phyloP scores from a whole-genome alignment of 2,797 vertebrate species.

The Sebastes melanostomus region DNA sequence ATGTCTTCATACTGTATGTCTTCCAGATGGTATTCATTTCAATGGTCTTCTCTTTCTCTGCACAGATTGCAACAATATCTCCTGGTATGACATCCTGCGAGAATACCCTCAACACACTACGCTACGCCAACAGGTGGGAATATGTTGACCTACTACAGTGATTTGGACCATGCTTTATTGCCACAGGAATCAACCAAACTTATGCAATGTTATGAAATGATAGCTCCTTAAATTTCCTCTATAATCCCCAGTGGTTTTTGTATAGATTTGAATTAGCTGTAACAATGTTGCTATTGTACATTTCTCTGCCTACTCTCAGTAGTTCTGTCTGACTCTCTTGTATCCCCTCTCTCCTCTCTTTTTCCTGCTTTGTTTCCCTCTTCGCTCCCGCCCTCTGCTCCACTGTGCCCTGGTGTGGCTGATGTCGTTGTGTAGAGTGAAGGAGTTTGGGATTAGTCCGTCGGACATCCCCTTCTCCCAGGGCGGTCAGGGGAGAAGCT shows the following conservation, averaged over 20 bases:
- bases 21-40: neutral
- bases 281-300: neutral
- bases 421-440: constrained; percentile 86
- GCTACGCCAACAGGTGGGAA: constrained; percentile 97
- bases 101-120: constrained; percentile 97
- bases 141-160: neutral
- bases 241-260: neutral
- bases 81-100: constrained; percentile 99
- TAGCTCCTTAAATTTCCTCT: constrained; percentile 11
- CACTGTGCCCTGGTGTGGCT: constrained; percentile 71
- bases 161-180: neutral
- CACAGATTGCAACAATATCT: constrained; percentile 97
- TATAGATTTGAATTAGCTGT: neutral
- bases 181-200: neutral
- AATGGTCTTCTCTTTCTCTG: neutral
- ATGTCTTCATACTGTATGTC: neutral
- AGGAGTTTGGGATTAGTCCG: constrained; percentile 99
- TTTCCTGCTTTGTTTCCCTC: constrained; percentile 57
- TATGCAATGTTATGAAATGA: neutral
- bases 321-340: constrained; percentile 61
- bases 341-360: constrained; percentile 54
- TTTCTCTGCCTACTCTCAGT: constrained; percentile 43
- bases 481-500: constrained; percentile 90
- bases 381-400: constrained; percentile 50
- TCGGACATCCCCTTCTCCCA: constrained; percentile 98